Conservation (phyloP, 2,888 invertebrate genomes). For the Caprella mutica region DNA sequence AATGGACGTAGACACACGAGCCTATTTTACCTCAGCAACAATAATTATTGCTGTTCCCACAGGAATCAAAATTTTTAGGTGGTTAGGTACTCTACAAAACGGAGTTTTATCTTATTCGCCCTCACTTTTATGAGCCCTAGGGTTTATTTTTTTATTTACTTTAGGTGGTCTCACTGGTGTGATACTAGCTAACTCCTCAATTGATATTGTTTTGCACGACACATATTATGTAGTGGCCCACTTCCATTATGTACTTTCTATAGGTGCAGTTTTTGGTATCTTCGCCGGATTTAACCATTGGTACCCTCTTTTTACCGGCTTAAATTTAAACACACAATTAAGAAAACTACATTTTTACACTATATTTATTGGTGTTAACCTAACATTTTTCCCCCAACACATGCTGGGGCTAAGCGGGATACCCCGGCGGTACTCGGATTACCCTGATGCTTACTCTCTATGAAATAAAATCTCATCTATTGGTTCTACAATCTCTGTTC, state of each 20-base stretch:
- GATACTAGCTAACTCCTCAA: slow-evolving; percentile 58
- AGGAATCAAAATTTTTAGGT: slow-evolving; percentile 71
- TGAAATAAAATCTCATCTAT: slow-evolving; percentile 59
- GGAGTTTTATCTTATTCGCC: slow-evolving; percentile 51
- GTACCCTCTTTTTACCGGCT: slow-evolving; percentile 56
- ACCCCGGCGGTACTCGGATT: slow-evolving; percentile 65
- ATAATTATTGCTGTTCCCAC: slow-evolving; percentile 79
- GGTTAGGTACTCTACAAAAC: slow-evolving; percentile 59
- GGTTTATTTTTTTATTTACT: slow-evolving; percentile 67
- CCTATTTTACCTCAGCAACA: slow-evolving; percentile 70
- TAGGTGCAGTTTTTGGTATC: slow-evolving; percentile 68
- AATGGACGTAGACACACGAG: slow-evolving; percentile 70
- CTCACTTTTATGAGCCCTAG: slow-evolving; percentile 54
- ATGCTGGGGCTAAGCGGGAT: slow-evolving; percentile 59
- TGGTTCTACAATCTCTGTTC: slow-evolving; percentile 53
- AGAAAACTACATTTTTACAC: slow-evolving; percentile 58
- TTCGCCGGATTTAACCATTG: slow-evolving; percentile 61
- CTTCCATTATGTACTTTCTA: slow-evolving; percentile 68
- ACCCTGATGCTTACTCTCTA: slow-evolving; percentile 52
- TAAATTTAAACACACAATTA: slow-evolving; percentile 49
- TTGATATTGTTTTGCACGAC: slow-evolving; percentile 66
- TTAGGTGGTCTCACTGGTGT: slow-evolving; percentile 55
- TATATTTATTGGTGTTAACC: slow-evolving; percentile 64
- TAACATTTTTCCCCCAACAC: slow-evolving; percentile 71
- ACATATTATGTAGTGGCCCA: slow-evolving; percentile 76